Evolutionary conservation across 2,888 invertebrate species (phyloP).

Genomic region (Microdon myrmicae): DNA sequence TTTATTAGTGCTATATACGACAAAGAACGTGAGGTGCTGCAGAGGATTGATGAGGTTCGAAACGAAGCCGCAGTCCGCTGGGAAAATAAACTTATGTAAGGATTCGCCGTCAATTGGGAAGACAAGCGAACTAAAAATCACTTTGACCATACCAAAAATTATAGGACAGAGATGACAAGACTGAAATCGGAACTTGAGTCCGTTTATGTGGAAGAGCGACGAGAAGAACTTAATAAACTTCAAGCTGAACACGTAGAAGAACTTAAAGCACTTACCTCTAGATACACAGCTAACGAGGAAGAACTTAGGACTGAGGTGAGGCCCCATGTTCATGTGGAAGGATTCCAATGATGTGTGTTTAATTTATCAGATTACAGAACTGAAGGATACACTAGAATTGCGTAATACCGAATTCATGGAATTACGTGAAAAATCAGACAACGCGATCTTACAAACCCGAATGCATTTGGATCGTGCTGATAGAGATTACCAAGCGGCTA

Average conservation of each 20-base stretch:
- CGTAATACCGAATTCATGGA: conserved; percentile 60
- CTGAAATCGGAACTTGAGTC: conserved; percentile 73
- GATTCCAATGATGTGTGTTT: not conserved
- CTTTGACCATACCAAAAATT: not conserved
- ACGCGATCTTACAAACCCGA: conserved; percentile 62
- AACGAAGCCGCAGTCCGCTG: conserved; percentile 72
- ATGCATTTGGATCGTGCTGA: conserved; percentile 67
- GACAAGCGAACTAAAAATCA: not conserved
- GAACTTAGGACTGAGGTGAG: conserved; percentile 70
- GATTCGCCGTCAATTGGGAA: conserved; percentile 2
- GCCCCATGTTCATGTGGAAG: not conserved
- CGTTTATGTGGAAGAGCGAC: conserved; percentile 72
- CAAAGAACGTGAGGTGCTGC: conserved; percentile 67
- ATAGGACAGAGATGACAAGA: conserved; percentile 71
- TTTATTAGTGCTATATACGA: conserved; percentile 64
- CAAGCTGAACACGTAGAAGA: conserved; percentile 71
- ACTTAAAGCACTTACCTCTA: conserved; percentile 68
- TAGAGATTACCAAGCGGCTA: conserved; percentile 65
- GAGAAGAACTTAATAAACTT: conserved; percentile 70
- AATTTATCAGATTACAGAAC: conserved; percentile 71
- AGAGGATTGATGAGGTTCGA: conserved; percentile 69
- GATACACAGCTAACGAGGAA: conserved; percentile 70
- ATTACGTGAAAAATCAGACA: conserved; percentile 72
- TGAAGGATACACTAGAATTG: conserved; percentile 72
- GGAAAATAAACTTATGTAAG: conserved; percentile 71